Percentiles rank a stretch among this genome's conserved stretches.
phyloP scores from a whole-genome alignment of 2,113 vertebrate species.

The Fregetta grallaria region DNA sequence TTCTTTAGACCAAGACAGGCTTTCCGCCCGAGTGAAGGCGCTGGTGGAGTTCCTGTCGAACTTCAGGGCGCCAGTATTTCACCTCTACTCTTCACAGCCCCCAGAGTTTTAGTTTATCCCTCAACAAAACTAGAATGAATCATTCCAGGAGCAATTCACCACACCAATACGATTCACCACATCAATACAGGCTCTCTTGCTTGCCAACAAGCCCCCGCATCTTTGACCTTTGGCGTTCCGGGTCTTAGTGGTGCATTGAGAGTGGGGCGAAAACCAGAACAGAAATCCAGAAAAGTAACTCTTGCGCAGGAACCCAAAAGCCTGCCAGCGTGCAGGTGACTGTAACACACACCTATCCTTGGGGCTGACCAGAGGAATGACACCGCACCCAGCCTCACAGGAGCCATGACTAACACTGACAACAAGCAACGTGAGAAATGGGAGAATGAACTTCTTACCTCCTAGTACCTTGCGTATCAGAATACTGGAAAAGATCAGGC shows the following conservation, averaged over 20 bases:
- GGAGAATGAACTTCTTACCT: not conserved
- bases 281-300: not conserved
- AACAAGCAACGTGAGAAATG: fast-evolving
- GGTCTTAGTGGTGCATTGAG: not conserved
- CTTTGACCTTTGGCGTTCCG: too few species aligned
- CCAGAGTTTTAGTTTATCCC: not conserved
- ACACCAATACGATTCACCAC: too few species aligned
- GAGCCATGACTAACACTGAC: not conserved
- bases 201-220: not conserved
- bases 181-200: too few species aligned
- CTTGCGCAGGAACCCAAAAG: not conserved
- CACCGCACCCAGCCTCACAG: not conserved
- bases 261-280: not conserved
- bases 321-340: not conserved
- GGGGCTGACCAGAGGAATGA: not conserved
- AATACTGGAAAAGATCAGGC: conserved; percentile 1
- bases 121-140: not conserved
- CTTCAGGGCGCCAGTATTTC: not conserved
- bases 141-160: not conserved
- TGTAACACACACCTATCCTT: too few species aligned
- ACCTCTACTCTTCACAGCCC: not conserved
- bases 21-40: not conserved
- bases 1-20: not conserved
- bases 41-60: not conserved
- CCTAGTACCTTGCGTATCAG: not conserved